Percentiles rank a stretch among this genome's conserved stretches.
phyloP scores from a whole-genome alignment of 2,113 vertebrate genomes.

The Oxyura jamaicensis region DNA sequence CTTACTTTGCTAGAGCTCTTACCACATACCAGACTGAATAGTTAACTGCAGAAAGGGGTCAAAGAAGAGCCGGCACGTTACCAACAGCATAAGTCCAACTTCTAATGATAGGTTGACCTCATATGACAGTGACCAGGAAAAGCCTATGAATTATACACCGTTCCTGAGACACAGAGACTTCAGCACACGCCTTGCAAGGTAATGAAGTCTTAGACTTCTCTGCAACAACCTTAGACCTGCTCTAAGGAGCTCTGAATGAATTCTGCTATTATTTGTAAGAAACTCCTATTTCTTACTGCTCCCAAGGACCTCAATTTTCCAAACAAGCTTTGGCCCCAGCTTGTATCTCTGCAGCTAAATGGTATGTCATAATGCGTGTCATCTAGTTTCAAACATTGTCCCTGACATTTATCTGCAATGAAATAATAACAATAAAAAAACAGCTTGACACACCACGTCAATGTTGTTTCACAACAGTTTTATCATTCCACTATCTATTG shows the following conservation, averaged over 20 bases:
- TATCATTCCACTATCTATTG: background rate
- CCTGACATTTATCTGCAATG: background rate
- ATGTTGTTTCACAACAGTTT: background rate
- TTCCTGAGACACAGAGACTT: background rate
- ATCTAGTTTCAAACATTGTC: slow-evolving; percentile 12
- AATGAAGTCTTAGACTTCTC: background rate
- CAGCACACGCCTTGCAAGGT: background rate
- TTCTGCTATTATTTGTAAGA: background rate
- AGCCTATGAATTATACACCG: background rate
- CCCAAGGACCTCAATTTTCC: background rate
- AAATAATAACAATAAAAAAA: background rate
- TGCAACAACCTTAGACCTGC: background rate
- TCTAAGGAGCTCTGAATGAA: background rate
- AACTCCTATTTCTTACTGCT: background rate
- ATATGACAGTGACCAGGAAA: background rate
- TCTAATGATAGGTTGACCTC: background rate
- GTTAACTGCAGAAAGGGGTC: background rate
- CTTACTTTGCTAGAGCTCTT: background rate
- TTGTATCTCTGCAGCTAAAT: background rate
- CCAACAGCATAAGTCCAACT: background rate
- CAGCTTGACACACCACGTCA: background rate
- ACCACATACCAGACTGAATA: background rate
- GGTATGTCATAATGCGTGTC: background rate
- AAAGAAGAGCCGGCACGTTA: background rate
- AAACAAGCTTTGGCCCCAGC: background rate